Evolutionary conservation across 53 echinoderm and acorn worm species (phyloP).

Genomic region (Astropecten irregularis): DNA sequence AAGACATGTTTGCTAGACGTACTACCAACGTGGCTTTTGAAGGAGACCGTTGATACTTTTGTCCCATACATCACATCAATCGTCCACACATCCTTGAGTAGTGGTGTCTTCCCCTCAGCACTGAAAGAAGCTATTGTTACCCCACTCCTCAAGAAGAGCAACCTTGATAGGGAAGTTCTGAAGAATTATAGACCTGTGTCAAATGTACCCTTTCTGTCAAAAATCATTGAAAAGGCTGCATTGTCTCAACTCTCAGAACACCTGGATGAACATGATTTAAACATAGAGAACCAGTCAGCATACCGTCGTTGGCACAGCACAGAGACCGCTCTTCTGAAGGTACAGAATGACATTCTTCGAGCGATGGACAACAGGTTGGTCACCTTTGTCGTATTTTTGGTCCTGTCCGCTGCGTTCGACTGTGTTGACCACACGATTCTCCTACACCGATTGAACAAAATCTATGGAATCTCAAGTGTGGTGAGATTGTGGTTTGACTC

Average conservation of each 20-base stretch:
- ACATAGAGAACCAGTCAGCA: background rate
- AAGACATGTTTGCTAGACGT: conserved; percentile 32
- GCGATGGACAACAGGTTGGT: background rate
- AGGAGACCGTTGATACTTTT: background rate
- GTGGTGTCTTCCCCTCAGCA: conserved; percentile 19
- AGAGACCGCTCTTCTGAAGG: conserved; percentile 36
- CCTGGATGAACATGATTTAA: background rate
- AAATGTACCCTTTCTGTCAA: conserved; percentile 17
- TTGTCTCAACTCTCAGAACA: background rate
- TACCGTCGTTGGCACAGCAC: conserved; percentile 24
- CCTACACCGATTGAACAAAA: background rate
- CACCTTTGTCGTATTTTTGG: background rate
- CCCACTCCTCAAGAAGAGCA: conserved; percentile 21
- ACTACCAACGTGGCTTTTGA: conserved; percentile 38
- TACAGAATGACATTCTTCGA: conserved; percentile 14
- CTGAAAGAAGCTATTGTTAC: conserved; percentile 10
- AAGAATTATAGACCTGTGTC: conserved; percentile 19
- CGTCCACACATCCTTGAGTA: conserved; percentile 23
- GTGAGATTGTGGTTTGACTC: conserved; percentile 27
- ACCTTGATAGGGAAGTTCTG: conserved; percentile 20
- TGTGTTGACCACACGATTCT: background rate
- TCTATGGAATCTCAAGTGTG: too few relatives aligned
- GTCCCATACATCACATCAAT: conserved; percentile 13
- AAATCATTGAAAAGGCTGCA: conserved; percentile 27
- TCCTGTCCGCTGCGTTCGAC: conserved; percentile 29